phyloP scores from a whole-genome alignment of 2,888 invertebrate species.

The Siphlonurus alternatus region DNA sequence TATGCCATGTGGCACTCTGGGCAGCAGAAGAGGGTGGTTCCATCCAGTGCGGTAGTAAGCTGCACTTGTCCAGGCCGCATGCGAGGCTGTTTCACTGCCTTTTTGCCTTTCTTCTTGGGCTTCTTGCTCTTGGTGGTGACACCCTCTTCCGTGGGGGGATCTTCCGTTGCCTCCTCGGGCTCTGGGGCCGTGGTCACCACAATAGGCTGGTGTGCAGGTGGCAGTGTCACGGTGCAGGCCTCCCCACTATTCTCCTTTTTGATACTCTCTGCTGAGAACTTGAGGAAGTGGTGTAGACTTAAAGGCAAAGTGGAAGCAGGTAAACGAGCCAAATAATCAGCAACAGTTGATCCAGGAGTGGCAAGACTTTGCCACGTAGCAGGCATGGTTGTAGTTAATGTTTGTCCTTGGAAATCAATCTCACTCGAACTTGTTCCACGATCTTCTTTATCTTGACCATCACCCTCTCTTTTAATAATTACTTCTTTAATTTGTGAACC shows the following conservation, averaged over 20 bases:
- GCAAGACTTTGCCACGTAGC: conserved; percentile 35
- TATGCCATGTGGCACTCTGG: conserved; percentile 71
- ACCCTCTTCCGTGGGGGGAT: conserved; percentile 8
- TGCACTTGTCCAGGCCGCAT: conserved; percentile 62
- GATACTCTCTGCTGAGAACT: conserved; percentile 40
- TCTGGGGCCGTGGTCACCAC: conserved; percentile 5
- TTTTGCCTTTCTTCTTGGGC: conserved; percentile 65
- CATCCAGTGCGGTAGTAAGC: conserved; percentile 56
- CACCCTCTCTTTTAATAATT: neutral
- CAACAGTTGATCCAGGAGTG: conserved; percentile 29
- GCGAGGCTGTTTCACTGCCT: conserved; percentile 59
- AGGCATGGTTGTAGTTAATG: conserved; percentile 28
- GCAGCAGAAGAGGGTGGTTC: conserved; percentile 57
- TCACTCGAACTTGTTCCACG: conserved; percentile 4
- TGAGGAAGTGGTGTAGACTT: conserved; percentile 42
- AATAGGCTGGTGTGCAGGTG: neutral
- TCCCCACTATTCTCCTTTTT: conserved; percentile 26
- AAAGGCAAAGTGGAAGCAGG: conserved; percentile 34
- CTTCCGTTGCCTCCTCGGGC: conserved; percentile 16
- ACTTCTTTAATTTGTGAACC: neutral
- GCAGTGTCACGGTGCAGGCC: neutral
- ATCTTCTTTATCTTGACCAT: neutral
- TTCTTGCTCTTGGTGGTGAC: conserved; percentile 27
- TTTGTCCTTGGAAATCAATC: conserved; percentile 8
- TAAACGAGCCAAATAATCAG: conserved; percentile 34